Evolutionary conservation across 92 coral and sea anemone genomes (phyloP).

Genomic region (Porites cylindrica): DNA sequence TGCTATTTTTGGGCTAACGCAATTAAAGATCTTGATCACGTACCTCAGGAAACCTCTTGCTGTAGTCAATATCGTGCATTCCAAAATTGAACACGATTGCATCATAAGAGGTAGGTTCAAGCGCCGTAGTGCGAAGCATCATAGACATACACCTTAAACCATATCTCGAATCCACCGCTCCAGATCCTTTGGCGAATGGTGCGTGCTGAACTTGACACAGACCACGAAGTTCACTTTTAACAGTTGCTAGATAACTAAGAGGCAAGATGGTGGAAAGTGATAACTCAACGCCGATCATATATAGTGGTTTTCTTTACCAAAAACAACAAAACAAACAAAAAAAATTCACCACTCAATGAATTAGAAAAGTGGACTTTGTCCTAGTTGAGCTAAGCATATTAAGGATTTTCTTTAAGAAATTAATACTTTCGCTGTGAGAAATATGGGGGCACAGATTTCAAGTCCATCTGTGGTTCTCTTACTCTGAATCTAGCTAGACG

Average conservation of each 20-base stretch:
- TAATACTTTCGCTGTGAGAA: no score
- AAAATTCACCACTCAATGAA: background rate
- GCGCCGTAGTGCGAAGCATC: conserved; percentile 84
- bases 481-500: no score
- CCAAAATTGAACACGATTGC: conserved; percentile 93
- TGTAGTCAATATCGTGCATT: conserved; percentile 90
- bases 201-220: conserved; percentile 94
- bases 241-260: conserved; percentile 72
- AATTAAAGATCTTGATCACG: background rate
- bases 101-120: conserved; percentile 81
- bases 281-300: background rate
- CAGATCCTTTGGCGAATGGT: conserved; percentile 89
- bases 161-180: conserved; percentile 87
- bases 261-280: background rate
- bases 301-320: background rate
- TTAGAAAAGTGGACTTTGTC: no score
- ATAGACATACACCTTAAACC: conserved; percentile 84
- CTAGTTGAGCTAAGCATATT: no score
- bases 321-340: background rate
- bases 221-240: conserved; percentile 59
- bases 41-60: conserved; percentile 85
- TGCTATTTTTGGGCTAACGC: no score
- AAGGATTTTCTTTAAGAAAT: no score
- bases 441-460: no score
- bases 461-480: no score